These are phyloP conservation scores for Emberiza fucata DNA, from an alignment of 2,113 vertebrate genomes.

Conservation along the genomic window DNA sequence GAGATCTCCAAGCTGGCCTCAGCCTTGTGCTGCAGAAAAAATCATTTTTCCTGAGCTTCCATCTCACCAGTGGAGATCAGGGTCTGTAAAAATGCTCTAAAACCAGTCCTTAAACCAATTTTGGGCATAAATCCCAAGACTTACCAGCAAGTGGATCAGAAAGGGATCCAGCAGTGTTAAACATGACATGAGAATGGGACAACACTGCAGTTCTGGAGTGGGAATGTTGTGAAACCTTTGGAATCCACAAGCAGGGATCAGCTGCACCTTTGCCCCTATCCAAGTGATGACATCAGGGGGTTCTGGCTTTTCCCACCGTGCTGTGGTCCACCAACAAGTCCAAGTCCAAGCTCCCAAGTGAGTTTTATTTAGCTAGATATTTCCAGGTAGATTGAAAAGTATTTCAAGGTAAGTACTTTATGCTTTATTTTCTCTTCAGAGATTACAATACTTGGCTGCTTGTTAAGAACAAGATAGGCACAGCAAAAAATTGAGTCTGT, in stretches of 20 bases:
- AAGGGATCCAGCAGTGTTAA: background rate
- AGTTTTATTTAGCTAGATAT: background rate
- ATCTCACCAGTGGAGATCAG: background rate
- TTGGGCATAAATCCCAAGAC: background rate
- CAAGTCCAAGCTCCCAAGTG: background rate
- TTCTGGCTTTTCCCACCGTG: background rate
- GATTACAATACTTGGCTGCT: background rate
- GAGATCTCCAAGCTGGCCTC: conserved; percentile 4
- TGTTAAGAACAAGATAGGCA: background rate
- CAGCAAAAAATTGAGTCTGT: background rate
- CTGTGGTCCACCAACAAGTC: background rate
- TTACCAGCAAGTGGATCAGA: background rate
- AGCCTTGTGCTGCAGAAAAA: background rate
- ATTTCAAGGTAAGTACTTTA: background rate
- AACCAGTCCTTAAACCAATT: background rate
- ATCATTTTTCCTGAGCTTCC: background rate
- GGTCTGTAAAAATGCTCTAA: background rate
- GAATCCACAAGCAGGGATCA: background rate
- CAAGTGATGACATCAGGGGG: fast-evolving
- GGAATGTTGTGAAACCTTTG: background rate
- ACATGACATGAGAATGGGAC: fast-evolving
- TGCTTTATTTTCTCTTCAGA: background rate
- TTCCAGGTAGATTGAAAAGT: background rate
- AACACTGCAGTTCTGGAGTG: background rate
- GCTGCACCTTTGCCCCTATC: background rate